Evolutionary conservation across 2,113 vertebrate genomes (phyloP).

Genomic region (Myrmophylax atrothorax): DNA sequence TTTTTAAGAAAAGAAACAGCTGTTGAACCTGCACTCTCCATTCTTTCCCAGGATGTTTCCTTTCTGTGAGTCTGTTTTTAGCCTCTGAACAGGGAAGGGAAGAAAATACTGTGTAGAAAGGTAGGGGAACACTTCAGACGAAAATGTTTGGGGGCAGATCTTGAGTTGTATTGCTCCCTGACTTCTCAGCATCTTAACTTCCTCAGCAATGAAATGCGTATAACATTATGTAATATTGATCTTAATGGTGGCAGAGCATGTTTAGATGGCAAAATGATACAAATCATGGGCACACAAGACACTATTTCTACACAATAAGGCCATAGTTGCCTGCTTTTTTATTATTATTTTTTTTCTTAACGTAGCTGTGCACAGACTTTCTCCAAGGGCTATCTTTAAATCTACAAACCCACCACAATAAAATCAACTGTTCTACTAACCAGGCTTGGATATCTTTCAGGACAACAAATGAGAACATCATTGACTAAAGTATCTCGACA

Average conservation of each 20-base stretch:
- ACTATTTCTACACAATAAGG: neutral
- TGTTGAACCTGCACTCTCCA: neutral
- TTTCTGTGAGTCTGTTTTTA: neutral
- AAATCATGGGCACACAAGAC: neutral
- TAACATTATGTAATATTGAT: neutral
- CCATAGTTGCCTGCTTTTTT: neutral
- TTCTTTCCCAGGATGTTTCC: neutral
- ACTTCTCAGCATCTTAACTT: neutral
- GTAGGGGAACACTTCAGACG: neutral
- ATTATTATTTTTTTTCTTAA: neutral
- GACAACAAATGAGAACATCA: constrained; percentile 3
- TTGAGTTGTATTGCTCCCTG: neutral
- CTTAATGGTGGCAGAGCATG: neutral
- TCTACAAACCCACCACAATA: neutral
- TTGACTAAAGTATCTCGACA: neutral
- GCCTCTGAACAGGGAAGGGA: neutral
- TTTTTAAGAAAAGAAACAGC: neutral
- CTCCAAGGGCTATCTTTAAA: constrained; percentile 1
- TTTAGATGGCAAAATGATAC: neutral
- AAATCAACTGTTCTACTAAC: constrained; percentile 18
- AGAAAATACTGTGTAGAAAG: neutral
- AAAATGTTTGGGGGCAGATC: neutral
- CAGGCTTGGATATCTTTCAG: neutral
- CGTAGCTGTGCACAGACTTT: neutral
- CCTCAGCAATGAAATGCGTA: neutral